Conservation (phyloP, 2,888 invertebrate genomes). For the Chalcis sispes region DNA sequence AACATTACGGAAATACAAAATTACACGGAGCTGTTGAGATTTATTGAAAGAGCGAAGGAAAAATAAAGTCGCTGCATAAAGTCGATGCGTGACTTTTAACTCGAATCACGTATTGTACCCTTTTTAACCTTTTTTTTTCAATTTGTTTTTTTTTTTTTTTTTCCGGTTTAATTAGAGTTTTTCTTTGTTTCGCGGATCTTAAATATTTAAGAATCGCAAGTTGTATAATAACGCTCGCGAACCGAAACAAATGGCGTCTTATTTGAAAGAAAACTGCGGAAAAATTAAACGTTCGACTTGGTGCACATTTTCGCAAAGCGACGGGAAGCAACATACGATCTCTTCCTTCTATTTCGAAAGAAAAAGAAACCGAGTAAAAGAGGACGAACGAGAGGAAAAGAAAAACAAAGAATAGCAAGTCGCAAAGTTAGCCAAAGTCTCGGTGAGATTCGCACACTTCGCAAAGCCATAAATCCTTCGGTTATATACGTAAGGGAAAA, state of each 20-base stretch:
- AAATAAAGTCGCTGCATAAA: too few species aligned
- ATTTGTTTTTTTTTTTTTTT: too few species aligned
- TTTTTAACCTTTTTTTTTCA: too few species aligned
- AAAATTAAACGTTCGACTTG: not conserved
- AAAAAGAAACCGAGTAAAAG: not conserved
- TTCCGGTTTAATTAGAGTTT: too few species aligned
- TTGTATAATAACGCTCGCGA: too few species aligned
- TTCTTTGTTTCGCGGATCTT: too few species aligned
- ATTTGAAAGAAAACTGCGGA: not conserved
- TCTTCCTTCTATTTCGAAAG: not conserved
- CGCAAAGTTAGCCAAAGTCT: slow-evolving; percentile 13
- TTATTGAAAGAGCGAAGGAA: slow-evolving; percentile 8
- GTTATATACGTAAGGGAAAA: not conserved
- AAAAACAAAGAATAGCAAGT: not conserved
- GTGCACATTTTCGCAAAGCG: too few species aligned
- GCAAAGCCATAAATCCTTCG: slow-evolving; percentile 27
- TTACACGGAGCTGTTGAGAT: not conserved
- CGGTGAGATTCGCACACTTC: not conserved
- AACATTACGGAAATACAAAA: slow-evolving; percentile 17
- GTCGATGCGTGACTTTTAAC: too few species aligned
- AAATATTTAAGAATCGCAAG: too few species aligned
- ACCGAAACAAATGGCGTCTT: too few species aligned
- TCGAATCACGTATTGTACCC: too few species aligned
- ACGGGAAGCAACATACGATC: too few species aligned
- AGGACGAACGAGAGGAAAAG: not conserved